Percentiles rank a stretch among this genome's conserved stretches.
phyloP scores from a whole-genome alignment of 2,113 vertebrate genomes.

The Oenanthe melanoleuca region DNA sequence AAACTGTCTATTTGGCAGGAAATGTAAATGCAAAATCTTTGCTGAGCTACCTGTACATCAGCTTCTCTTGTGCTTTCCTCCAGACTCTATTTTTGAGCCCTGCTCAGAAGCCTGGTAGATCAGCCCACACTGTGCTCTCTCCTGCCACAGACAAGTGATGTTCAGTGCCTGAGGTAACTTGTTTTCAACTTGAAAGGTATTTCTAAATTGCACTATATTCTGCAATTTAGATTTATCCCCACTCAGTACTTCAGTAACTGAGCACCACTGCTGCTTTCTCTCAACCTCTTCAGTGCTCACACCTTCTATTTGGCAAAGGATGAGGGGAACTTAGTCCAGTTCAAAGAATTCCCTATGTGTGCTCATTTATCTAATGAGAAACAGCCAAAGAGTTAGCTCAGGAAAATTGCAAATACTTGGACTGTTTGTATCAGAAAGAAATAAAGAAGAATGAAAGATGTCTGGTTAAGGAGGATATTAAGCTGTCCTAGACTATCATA shows the following conservation, averaged over 20 bases:
- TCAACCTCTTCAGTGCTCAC: not conserved
- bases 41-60: not conserved
- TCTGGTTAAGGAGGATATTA: not conserved
- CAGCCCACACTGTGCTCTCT: rapidly evolving
- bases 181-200: not conserved
- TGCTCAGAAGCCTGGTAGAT: not conserved
- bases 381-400: not conserved
- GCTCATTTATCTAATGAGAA: not conserved
- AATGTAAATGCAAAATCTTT: not conserved
- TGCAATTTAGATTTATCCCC: not conserved
- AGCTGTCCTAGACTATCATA: not conserved
- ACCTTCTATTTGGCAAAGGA: not conserved
- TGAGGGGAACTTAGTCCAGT: not conserved
- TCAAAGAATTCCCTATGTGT: not conserved
- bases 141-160: not conserved
- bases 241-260: not conserved
- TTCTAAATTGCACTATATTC: not conserved
- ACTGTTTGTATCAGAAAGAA: not conserved
- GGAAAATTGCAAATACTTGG: not conserved
- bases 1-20: not conserved
- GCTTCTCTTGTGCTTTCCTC: not conserved
- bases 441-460: not conserved
- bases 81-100: not conserved
- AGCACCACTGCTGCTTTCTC: not conserved
- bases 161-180: not conserved